phyloP scores from a whole-genome alignment of 1,140 invertebrate species.

The Rhynchophorus ferrugineus region DNA sequence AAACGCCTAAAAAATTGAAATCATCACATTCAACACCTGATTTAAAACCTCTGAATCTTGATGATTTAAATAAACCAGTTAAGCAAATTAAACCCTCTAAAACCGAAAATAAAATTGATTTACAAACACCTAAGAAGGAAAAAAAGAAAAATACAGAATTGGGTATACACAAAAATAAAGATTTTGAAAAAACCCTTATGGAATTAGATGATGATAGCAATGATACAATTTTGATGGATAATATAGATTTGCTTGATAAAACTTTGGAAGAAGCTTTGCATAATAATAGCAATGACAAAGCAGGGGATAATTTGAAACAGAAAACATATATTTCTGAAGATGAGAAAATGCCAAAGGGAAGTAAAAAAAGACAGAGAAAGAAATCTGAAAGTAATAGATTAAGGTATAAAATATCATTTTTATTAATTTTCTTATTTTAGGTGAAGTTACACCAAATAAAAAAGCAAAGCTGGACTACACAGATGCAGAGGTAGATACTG shows the following conservation, averaged over 20 bases:
- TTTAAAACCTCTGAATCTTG: conserved; percentile 31
- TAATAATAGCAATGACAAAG: conserved; percentile 13
- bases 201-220: conserved; percentile 48
- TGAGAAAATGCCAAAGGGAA: not conserved
- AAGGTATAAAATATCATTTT: conserved; percentile 1
- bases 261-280: conserved; percentile 31
- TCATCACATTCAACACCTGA: conserved; percentile 7
- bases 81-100: conserved; percentile 37
- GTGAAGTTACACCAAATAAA: conserved; percentile 32
- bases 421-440: conserved; percentile 16
- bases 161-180: conserved; percentile 54
- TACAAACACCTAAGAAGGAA: conserved; percentile 24
- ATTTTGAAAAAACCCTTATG: conserved; percentile 58
- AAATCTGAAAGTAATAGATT: conserved; percentile 20
- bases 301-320: not conserved
- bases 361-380: conserved; percentile 18
- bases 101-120: conserved; percentile 18
- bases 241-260: conserved; percentile 34
- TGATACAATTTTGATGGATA: conserved; percentile 28
- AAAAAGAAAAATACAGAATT: conserved; percentile 10
- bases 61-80: conserved; percentile 36
- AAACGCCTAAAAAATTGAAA: conserved; percentile 16
- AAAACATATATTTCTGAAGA: conserved; percentile 1
- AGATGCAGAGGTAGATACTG: conserved; percentile 39
- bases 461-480: conserved; percentile 31